A percentile compares a stretch with the other conserved stretches of the same genome.
Evolutionary conservation across 2,113 vertebrate species (phyloP).

Genomic region (Pangasianodon hypophthalmus): DNA sequence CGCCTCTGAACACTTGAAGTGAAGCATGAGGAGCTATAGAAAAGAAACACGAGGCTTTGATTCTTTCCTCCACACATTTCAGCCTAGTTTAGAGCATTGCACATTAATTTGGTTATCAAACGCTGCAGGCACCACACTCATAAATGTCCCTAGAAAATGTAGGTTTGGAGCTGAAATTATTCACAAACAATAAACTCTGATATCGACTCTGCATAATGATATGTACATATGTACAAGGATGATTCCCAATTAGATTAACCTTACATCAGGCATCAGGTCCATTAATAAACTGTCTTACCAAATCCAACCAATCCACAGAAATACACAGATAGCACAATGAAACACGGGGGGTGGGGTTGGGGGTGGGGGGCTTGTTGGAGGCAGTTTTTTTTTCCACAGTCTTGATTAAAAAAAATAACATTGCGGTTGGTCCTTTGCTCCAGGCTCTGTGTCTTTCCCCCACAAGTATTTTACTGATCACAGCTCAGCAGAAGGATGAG

Average conservation of each 20-base stretch:
- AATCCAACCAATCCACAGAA: constrained; percentile 45
- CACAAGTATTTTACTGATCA: constrained; percentile 60
- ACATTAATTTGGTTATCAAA: constrained; percentile 50
- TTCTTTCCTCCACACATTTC: constrained; percentile 48
- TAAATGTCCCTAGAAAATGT: constrained; percentile 26
- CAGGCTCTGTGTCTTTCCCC: constrained; percentile 41
- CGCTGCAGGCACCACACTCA: constrained; percentile 14
- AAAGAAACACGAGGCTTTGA: constrained; percentile 52
- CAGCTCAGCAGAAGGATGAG: constrained; percentile 59
- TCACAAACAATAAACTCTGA: constrained; percentile 59
- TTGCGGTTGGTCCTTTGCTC: constrained; percentile 35
- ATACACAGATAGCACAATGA: constrained; percentile 49
- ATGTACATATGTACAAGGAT: constrained; percentile 68
- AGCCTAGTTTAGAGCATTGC: constrained; percentile 47
- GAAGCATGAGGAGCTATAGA: constrained; percentile 48
- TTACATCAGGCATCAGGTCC: constrained; percentile 32
- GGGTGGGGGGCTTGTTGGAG: not conserved
- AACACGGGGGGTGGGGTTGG: not conserved
- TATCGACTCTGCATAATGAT: constrained; percentile 57
- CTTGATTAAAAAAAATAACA: constrained; percentile 24
- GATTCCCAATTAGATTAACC: constrained; percentile 23
- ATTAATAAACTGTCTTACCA: constrained; percentile 36
- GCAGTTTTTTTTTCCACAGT: constrained; percentile 8
- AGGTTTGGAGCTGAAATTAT: constrained; percentile 54
- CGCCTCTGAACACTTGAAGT: constrained; percentile 52